A percentile compares a stretch with the other conserved stretches of the same genome.
phyloP scores from a whole-genome alignment of 1,140 invertebrate genomes.

The Euschistus heros region DNA sequence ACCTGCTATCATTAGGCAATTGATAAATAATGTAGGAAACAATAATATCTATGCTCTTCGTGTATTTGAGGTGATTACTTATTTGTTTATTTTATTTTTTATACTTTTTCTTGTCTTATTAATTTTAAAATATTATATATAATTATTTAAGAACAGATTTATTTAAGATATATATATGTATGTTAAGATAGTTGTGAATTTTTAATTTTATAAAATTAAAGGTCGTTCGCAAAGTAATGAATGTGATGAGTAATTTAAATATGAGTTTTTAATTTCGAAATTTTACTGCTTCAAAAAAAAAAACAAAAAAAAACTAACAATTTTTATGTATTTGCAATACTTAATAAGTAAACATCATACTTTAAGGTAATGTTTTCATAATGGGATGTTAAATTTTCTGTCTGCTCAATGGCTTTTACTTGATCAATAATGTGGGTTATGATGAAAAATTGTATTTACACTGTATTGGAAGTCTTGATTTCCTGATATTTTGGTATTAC shows the following conservation, averaged over 20 bases:
- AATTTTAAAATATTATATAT: background rate
- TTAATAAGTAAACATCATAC: no score
- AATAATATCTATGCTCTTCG: constrained; percentile 3
- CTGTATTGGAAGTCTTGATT: no score
- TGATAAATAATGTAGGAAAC: background rate
- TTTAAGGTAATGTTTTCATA: no score
- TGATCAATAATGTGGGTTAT: no score
- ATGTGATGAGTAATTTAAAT: no score
- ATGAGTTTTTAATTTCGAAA: no score
- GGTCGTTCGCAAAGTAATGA: no score
- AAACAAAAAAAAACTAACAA: background rate
- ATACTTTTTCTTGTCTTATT: background rate
- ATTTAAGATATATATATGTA: background rate
- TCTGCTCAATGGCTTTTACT: no score
- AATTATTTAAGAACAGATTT: background rate
- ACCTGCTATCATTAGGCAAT: background rate
- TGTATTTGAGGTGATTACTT: constrained; percentile 6
- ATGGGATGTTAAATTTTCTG: no score
- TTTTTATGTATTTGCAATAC: background rate
- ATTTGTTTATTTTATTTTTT: background rate
- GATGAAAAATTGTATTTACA: no score
- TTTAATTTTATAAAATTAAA: background rate
- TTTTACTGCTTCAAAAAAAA: no score
- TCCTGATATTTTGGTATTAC: no score
- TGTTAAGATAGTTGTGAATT: background rate